These are phyloP conservation scores for Campoplex nolae DNA, from an alignment of 2,888 invertebrate genomes.

Conservation along the genomic window DNA sequence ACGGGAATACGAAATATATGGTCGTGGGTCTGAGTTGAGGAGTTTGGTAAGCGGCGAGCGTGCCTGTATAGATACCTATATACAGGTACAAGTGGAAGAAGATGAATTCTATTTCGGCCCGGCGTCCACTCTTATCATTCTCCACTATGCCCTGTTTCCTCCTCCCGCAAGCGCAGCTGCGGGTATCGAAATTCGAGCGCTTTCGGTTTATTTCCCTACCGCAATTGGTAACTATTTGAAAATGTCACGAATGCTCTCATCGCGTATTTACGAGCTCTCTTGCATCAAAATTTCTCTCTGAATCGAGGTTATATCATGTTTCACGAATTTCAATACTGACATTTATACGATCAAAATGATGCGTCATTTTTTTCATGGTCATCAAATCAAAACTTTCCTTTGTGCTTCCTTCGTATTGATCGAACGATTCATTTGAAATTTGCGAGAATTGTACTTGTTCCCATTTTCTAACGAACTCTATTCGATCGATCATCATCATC, in stretches of 20 bases:
- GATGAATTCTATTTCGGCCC: slow-evolving; percentile 9
- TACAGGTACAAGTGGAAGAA: slow-evolving; percentile 14
- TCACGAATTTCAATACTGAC: not conserved
- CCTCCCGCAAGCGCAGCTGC: not conserved
- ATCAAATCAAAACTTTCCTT: too few relatives aligned
- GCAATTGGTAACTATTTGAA: slow-evolving; percentile 11
- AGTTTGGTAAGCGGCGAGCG: not conserved
- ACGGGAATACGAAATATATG: slow-evolving; percentile 61
- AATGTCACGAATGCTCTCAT: slow-evolving; percentile 32
- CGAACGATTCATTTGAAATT: too few relatives aligned
- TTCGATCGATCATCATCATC: not conserved
- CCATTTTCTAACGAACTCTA: not conserved
- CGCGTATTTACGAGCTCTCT: slow-evolving; percentile 8
- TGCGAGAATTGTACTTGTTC: not conserved
- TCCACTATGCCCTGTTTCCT: not conserved
- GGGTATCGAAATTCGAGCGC: slow-evolving; percentile 41
- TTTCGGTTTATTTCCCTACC: slow-evolving; percentile 4
- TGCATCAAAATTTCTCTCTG: slow-evolving; percentile 15
- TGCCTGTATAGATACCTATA: too few relatives aligned
- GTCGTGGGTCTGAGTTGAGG: slow-evolving; percentile 23
- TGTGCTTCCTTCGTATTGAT: too few relatives aligned
- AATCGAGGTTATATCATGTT: not conserved
- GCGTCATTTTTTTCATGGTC: not conserved
- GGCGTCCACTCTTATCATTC: not conserved
- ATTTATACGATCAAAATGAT: not conserved